These are phyloP conservation scores for Lepidocyrtinus sp. DNA, from an alignment of 2,888 invertebrate species.

Conservation along the genomic window DNA sequence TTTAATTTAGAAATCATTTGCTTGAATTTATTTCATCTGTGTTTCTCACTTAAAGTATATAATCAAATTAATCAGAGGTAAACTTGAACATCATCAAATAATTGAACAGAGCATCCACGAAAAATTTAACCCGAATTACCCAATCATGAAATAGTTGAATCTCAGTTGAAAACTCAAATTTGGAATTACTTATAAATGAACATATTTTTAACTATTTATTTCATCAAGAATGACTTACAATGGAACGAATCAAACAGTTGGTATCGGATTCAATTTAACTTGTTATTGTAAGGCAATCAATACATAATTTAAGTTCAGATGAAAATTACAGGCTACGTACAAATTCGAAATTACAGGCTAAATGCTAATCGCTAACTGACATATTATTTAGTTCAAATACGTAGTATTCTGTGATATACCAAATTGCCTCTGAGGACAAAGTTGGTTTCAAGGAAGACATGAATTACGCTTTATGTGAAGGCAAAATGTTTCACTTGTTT, in stretches of 20 bases:
- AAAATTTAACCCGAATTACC: no score
- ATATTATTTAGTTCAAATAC: not conserved
- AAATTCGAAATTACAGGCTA: not conserved
- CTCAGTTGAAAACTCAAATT: not conserved
- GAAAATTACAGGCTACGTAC: not conserved
- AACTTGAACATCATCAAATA: not conserved
- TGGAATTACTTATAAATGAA: not conserved
- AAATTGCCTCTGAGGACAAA: conserved; percentile 26
- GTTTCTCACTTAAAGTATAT: not conserved
- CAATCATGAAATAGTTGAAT: not conserved
- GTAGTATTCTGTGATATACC: conserved; percentile 30
- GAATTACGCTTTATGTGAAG: conserved; percentile 26
- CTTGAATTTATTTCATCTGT: not conserved
- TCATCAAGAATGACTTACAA: no score
- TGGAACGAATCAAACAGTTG: no score
- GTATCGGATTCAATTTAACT: not conserved
- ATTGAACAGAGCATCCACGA: no score
- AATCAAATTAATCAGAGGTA: not conserved
- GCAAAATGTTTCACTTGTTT: conserved; percentile 10
- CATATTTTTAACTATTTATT: not conserved
- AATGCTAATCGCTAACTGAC: not conserved
- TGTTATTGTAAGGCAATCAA: not conserved
- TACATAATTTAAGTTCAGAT: not conserved
- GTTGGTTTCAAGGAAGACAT: conserved; percentile 55
- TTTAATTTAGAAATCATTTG: not conserved